These are phyloP conservation scores for Strongylocentrotus purpuratus DNA, from an alignment of 35 echinoderm and acorn worm genomes.

Conservation along the genomic window DNA sequence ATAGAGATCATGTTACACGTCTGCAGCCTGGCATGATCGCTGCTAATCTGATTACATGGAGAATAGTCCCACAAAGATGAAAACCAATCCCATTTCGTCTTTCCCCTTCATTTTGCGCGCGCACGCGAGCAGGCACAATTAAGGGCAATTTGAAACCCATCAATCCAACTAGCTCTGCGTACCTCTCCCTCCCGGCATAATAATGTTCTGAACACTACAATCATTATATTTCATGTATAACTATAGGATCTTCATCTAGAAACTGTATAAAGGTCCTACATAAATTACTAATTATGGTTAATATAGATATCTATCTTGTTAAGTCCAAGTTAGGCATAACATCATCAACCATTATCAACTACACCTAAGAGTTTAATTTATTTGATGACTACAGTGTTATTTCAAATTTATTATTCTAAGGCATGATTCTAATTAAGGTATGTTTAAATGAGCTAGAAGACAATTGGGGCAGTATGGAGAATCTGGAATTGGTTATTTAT, in stretches of 20 bases:
- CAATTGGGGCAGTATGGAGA: no score
- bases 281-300: no score
- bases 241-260: neutral
- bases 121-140: neutral
- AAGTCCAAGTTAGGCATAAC: no score
- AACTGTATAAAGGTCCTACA: neutral
- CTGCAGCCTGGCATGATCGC: neutral
- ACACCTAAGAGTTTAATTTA: no score
- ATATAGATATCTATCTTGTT: no score
- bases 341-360: no score
- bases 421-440: no score
- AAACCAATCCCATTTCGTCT: neutral
- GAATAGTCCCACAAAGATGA: neutral
- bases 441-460: no score
- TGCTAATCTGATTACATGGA: neutral
- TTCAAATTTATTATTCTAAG: no score
- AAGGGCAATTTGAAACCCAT: slow-evolving; percentile 16
- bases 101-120: neutral
- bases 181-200: neutral
- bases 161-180: neutral
- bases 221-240: no score
- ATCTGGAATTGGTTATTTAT: no score
- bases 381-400: no score
- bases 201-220: neutral
- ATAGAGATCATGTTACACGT: neutral